phyloP scores from a whole-genome alignment of 2,797 vertebrate species.

The Lycodopsis pacificus region DNA sequence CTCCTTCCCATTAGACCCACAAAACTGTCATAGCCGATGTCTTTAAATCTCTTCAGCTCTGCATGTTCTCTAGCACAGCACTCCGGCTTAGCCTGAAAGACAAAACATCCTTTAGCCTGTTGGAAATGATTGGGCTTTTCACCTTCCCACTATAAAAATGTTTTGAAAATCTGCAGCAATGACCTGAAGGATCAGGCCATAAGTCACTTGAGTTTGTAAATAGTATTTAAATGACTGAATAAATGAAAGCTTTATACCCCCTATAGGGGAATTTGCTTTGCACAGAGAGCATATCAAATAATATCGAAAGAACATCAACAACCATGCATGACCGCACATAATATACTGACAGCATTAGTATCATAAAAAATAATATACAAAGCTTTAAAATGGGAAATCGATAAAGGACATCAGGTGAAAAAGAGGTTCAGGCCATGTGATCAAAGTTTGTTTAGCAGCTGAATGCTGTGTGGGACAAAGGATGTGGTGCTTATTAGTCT shows the following conservation, averaged over 20 bases:
- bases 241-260: neutral
- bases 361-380: neutral
- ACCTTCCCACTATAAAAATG: neutral
- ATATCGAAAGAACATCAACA: neutral
- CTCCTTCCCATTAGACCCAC: conserved; percentile 80
- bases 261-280: neutral
- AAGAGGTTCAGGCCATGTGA: neutral
- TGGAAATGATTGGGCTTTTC: neutral
- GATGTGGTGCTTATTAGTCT: neutral
- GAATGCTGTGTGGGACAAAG: neutral
- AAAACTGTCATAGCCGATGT: conserved; percentile 74
- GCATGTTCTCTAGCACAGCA: conserved; percentile 6
- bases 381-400: neutral
- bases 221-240: neutral
- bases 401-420: neutral
- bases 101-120: neutral
- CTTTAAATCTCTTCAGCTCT: conserved; percentile 59
- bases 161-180: conserved; percentile 4
- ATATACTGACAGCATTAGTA: neutral
- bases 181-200: neutral
- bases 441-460: neutral
- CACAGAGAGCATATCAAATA: neutral
- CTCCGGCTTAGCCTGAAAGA: conserved; percentile 30
- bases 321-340: neutral
- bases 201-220: neutral